These are phyloP conservation scores for Anolis apletophallus DNA, from an alignment of 2,797 vertebrate species.

Conservation along the genomic window DNA sequence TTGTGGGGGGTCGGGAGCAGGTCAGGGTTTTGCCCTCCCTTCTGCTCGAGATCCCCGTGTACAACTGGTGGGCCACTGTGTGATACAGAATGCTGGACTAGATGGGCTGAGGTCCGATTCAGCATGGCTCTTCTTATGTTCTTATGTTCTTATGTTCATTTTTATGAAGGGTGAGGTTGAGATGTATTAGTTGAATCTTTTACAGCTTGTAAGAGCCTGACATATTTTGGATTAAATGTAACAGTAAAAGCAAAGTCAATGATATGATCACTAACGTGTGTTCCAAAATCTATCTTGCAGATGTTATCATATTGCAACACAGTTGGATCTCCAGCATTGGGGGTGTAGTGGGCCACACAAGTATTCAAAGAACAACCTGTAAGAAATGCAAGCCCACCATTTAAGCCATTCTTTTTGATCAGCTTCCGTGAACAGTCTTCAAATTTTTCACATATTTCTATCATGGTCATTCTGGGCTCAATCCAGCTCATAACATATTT, in stretches of 20 bases:
- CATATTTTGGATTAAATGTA: constrained; percentile 98
- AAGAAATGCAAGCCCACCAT: constrained; percentile 93
- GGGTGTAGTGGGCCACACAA: constrained; percentile 98
- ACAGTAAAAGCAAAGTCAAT: constrained; percentile 99
- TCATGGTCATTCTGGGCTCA: constrained; percentile 96
- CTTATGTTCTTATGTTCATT: too few relatives aligned
- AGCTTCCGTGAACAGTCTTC: constrained; percentile 94
- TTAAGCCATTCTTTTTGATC: constrained; percentile 92
- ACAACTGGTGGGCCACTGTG: too few relatives aligned
- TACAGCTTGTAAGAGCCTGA: constrained; percentile 95
- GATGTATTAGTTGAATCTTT: constrained; percentile 93
- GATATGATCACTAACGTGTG: constrained; percentile 97
- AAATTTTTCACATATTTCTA: constrained; percentile 95
- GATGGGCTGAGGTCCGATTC: too few relatives aligned
- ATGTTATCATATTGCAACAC: constrained; percentile 96
- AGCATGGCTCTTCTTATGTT: too few relatives aligned
- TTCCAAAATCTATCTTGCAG: constrained; percentile 98
- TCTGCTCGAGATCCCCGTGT: too few relatives aligned
- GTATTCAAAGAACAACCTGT: constrained; percentile 97
- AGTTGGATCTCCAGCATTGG: constrained; percentile 95
- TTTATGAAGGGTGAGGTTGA: too few relatives aligned
- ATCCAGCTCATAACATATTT: constrained; percentile 94
- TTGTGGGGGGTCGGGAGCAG: too few relatives aligned
- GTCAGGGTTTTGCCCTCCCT: too few relatives aligned
- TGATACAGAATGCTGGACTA: too few relatives aligned